Percentiles rank a stretch among this genome's conserved stretches.
Conservation (phyloP, 2,113 vertebrate genomes). For the Pterocles orientalis region DNA sequence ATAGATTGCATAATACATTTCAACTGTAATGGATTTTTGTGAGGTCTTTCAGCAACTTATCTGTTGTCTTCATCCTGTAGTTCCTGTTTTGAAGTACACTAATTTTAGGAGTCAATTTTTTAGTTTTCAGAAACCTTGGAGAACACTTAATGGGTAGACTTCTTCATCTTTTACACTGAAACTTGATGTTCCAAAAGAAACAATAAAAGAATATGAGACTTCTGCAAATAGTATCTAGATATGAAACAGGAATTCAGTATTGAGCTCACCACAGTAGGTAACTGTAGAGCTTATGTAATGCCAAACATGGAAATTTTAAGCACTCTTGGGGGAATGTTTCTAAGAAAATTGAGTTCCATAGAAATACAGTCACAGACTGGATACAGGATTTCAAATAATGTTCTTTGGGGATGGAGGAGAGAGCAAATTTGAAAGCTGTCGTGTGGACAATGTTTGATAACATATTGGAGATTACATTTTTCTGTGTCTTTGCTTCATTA, state of each 20-base stretch:
- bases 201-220: neutral
- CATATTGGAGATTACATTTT: neutral
- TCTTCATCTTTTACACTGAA: neutral
- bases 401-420: neutral
- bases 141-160: neutral
- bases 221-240: neutral
- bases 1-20: neutral
- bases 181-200: neutral
- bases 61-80: neutral
- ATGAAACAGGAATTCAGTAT: neutral
- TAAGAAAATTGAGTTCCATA: neutral
- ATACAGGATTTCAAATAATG: neutral
- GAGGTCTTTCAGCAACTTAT: neutral
- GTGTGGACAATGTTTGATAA: neutral
- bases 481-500: neutral
- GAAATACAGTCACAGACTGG: neutral
- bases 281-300: no score
- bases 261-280: neutral
- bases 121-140: neutral
- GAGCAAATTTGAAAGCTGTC: neutral
- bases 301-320: neutral
- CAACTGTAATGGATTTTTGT: neutral
- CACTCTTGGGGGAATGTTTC: neutral
- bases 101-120: neutral
- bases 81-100: neutral